Percentiles rank a stretch among this genome's conserved stretches.
These are phyloP conservation scores for Acrobasis suavella DNA, from an alignment of 2,888 invertebrate genomes.

Conservation along the genomic window DNA sequence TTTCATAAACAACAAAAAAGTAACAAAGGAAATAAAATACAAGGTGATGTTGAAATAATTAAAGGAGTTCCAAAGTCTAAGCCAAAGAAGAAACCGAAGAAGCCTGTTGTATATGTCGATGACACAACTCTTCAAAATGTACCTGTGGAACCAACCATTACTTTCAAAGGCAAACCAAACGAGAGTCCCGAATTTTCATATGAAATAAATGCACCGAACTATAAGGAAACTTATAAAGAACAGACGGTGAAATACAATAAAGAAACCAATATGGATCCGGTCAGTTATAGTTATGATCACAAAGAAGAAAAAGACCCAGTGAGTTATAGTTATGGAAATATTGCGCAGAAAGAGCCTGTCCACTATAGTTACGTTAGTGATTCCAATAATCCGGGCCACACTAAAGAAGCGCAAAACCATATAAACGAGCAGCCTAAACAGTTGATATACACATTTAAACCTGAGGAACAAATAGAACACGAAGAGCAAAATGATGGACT, in stretches of 20 bases:
- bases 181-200: conserved; percentile 62
- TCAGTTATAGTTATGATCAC: conserved; percentile 57
- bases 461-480: conserved; percentile 42
- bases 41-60: conserved; percentile 26
- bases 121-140: conserved; percentile 39
- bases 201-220: conserved; percentile 67
- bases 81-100: conserved; percentile 54
- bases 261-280: conserved; percentile 61
- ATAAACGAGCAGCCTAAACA: conserved; percentile 55
- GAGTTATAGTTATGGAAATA: conserved; percentile 55
- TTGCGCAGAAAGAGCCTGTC: conserved; percentile 46
- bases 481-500: conserved; percentile 23
- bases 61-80: conserved; percentile 30
- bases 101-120: conserved; percentile 43
- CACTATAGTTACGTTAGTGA: conserved; percentile 41
- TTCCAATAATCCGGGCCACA: conserved; percentile 50
- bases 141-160: conserved; percentile 48
- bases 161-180: conserved; percentile 48
- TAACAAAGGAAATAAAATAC: conserved; percentile 34
- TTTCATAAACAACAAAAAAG: conserved; percentile 57
- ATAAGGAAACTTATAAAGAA: conserved; percentile 67
- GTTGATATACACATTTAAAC: conserved; percentile 53
- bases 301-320: conserved; percentile 59
- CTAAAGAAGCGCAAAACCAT: conserved; percentile 52
- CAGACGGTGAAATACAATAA: conserved; percentile 67